Evolutionary conservation across 2,888 invertebrate genomes (phyloP), one percentile per base, ranked within the genome.

Genomic region (Cephus spinipes): DNA sequence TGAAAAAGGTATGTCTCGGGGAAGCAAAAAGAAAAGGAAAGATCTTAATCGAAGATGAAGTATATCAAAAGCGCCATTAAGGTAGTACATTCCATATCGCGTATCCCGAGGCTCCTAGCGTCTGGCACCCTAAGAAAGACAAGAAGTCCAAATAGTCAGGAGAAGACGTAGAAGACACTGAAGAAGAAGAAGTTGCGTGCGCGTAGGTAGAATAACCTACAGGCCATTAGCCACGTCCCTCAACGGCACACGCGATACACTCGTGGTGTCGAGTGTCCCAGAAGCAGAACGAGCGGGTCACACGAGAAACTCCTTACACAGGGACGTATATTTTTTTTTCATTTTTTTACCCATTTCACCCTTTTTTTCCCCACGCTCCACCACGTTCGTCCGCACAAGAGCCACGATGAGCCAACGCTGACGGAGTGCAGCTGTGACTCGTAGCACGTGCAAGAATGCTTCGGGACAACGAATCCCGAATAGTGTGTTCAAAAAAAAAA

Each of bases 141-240:
- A 23, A 55, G 55, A 23, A 55, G 55, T 55, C 55, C 23, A 23
- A 55, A 55, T 55, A 55, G 23, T 23, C 23, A 31, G 12, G 71
- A 31, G 71, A 71, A 34, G 74, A 30, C 12, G 74, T 30, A 74
- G 74, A 34, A 35, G 35, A 33, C 30, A 33, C n/a, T 34, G 74
- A 34, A 74, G 36, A 74, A 73, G 34, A 73, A 78, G 78, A 76
- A 68, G 76, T 73, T 76, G 68, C 76, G 55, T 76, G 73, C 73
- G 15, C 69, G 76, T 73, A 73, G 76, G 77, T 55, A 71, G 75
- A 73, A 80, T 88, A 89, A 90, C 87, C 89, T 87, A 90, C 86
- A 85, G 88, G 82, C 90, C 90, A 90, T 90, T 90, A 90, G 88
- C 87, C 85, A 85, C 88, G 87, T 87, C 86, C 80, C 86, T 81